Evolutionary conservation across 2,888 invertebrate genomes (phyloP).

Genomic region (Lydus trimaculatus): DNA sequence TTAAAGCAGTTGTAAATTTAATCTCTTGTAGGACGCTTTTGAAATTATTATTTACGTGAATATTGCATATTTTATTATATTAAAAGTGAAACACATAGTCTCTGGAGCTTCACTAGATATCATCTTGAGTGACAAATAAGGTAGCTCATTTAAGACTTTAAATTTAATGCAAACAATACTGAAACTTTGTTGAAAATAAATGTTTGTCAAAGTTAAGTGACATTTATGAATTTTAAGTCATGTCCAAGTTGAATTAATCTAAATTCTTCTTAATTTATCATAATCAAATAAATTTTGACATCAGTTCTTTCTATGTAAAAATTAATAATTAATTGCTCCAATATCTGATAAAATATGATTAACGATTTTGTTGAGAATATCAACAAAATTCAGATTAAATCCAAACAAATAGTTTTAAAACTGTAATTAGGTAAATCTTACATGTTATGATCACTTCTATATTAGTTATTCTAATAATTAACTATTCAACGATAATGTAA

Average conservation of each 20-base stretch:
- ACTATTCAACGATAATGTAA: conserved; percentile 29
- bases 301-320: too few relatives aligned
- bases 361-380: neutral
- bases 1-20: neutral
- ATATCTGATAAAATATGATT: neutral
- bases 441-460: conserved; percentile 22
- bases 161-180: neutral
- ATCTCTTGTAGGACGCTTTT: too few relatives aligned
- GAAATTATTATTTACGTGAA: too few relatives aligned
- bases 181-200: neutral
- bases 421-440: too few relatives aligned
- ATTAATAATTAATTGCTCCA: too few relatives aligned
- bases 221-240: neutral
- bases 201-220: neutral
- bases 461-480: conserved; percentile 27
- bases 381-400: conserved; percentile 23
- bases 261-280: neutral
- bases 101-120: neutral
- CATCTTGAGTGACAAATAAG: neutral
- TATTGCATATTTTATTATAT: too few relatives aligned
- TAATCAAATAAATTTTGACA: neutral
- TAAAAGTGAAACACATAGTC: too few relatives aligned
- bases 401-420: conserved; percentile 18
- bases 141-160: neutral
- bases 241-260: neutral